Conservation (phyloP, 2,888 invertebrate genomes). For the Folsomia candida region DNA sequence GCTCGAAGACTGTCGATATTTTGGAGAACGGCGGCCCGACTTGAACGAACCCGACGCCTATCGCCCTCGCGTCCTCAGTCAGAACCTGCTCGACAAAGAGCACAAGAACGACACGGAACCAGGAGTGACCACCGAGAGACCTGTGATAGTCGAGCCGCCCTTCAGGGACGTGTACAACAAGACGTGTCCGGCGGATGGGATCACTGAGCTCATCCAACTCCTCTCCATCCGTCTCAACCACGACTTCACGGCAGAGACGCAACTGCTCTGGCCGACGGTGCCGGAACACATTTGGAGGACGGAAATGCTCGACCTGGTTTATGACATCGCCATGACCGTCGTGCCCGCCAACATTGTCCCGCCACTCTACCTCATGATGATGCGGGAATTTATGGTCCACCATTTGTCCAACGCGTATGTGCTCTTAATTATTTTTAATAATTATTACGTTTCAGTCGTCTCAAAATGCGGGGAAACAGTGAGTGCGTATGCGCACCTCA, state of each 20-base stretch:
- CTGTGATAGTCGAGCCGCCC: background rate
- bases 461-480: no score
- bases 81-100: background rate
- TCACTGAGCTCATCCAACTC: background rate
- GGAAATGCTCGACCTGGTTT: background rate
- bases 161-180: background rate
- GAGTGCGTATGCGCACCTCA: no score
- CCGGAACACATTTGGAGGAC: background rate
- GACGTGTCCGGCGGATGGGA: background rate
- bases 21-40: background rate
- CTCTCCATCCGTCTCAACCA: background rate
- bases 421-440: no score
- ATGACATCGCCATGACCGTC: background rate
- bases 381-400: background rate
- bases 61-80: background rate
- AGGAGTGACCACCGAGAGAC: background rate
- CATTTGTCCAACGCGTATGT: background rate
- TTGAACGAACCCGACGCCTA: background rate
- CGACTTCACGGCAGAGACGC: background rate
- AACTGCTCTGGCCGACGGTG: background rate
- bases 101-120: background rate
- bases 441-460: no score
- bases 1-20: constrained; percentile 3
- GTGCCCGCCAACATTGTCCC: background rate
- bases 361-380: background rate